Percentiles rank a stretch among this genome's conserved stretches.
Evolutionary conservation across 1,140 invertebrate genomes (phyloP).

Genomic region (Potamilus streckersoni): DNA sequence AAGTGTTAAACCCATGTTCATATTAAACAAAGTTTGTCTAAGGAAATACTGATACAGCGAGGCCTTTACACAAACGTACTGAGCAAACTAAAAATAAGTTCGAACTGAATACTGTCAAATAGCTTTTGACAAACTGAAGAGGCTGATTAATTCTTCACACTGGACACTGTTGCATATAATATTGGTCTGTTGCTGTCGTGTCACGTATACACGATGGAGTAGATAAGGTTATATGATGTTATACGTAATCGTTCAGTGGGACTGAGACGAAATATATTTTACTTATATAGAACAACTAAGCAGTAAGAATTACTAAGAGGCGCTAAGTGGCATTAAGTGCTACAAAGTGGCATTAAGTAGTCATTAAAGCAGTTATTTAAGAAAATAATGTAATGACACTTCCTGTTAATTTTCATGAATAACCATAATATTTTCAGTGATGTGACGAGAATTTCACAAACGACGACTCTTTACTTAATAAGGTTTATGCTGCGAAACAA

Average conservation of each 20-base stretch:
- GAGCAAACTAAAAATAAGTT: no score
- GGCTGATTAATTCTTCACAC: conserved; percentile 22
- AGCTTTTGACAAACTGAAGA: conserved; percentile 22
- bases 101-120: conserved; percentile 12
- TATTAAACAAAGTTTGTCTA: conserved; percentile 47
- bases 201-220: conserved; percentile 40
- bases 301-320: no score
- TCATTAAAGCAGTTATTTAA: no score
- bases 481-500: no score
- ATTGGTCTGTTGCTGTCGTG: conserved; percentile 44
- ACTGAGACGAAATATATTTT: conserved; percentile 69
- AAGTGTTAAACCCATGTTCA: conserved; percentile 10
- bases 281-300: no score
- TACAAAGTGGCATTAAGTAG: no score
- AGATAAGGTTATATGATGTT: conserved; percentile 39
- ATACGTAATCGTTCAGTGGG: conserved; percentile 26
- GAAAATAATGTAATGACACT: no score
- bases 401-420: no score
- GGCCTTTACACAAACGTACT: conserved; percentile 16
- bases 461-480: no score
- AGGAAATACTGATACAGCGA: conserved; percentile 32
- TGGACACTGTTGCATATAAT: conserved; percentile 1
- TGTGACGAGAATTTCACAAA: no score
- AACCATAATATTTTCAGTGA: no score
- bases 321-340: no score